A percentile compares a stretch with the other conserved stretches of the same genome.
These are phyloP conservation scores for Blomia tropicalis DNA, from an alignment of 2,888 invertebrate genomes.

Conservation along the genomic window DNA sequence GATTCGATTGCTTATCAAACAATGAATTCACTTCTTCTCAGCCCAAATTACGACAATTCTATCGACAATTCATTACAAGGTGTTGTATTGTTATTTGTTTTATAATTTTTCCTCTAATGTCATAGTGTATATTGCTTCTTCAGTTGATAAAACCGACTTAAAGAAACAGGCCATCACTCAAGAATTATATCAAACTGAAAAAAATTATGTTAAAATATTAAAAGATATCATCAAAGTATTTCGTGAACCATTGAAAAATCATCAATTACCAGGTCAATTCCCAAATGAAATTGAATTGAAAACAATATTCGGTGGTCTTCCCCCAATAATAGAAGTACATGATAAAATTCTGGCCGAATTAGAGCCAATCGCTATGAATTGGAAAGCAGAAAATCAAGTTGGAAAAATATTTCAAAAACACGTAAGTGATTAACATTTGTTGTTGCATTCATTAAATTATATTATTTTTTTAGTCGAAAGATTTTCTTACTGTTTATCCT, in stretches of 20 bases:
- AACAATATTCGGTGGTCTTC: slow-evolving; percentile 85
- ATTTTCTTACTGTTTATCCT: slow-evolving; percentile 82
- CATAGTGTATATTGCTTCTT: slow-evolving; percentile 3
- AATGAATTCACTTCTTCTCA: background rate
- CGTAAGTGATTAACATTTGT: background rate
- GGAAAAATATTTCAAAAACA: slow-evolving; percentile 23
- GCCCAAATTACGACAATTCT: slow-evolving; percentile 19
- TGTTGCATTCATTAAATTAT: background rate
- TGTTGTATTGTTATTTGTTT: background rate
- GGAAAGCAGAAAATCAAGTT: slow-evolving; percentile 49
- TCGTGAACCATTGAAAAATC: slow-evolving; percentile 75
- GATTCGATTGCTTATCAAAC: background rate
- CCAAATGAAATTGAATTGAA: slow-evolving; percentile 79
- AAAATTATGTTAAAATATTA: slow-evolving; percentile 88
- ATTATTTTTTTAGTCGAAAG: slow-evolving; percentile 46
- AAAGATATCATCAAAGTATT: slow-evolving; percentile 85
- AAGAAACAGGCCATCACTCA: slow-evolving; percentile 65
- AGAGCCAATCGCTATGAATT: slow-evolving; percentile 51
- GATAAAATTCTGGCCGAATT: slow-evolving; percentile 48
- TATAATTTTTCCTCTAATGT: background rate
- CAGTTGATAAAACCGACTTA: slow-evolving; percentile 44
- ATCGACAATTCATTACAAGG: background rate
- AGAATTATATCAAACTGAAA: slow-evolving; percentile 88
- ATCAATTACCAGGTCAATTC: slow-evolving; percentile 58
- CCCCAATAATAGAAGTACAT: slow-evolving; percentile 85